phyloP scores from a whole-genome alignment of 2,888 invertebrate genomes.

The Drosophila mercatorum region DNA sequence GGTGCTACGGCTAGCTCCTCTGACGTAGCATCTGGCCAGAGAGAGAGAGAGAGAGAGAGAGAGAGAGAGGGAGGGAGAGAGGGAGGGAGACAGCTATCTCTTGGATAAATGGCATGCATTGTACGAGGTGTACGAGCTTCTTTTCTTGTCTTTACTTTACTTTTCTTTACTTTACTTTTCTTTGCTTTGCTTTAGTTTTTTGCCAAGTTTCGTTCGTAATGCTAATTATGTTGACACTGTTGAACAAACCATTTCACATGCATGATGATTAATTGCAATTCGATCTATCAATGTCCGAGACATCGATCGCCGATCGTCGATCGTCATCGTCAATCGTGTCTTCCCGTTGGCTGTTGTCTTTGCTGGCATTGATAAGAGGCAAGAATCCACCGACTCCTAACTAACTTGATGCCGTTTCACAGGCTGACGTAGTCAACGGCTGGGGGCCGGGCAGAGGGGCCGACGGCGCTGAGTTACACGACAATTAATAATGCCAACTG shows the following conservation, averaged over 20 bases:
- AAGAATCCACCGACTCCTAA: slow-evolving; percentile 25
- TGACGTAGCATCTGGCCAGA: slow-evolving; percentile 26
- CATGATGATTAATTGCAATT: slow-evolving; percentile 73
- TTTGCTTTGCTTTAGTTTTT: background rate
- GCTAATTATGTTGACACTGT: slow-evolving; percentile 70
- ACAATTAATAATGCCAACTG: slow-evolving; percentile 60
- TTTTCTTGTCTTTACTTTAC: background rate
- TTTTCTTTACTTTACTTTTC: background rate
- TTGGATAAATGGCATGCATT: slow-evolving; percentile 28
- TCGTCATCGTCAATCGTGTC: slow-evolving; percentile 12
- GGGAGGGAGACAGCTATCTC: background rate
- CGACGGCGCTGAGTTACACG: slow-evolving; percentile 40
- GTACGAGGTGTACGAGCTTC: background rate
- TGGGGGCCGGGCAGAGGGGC: background rate
- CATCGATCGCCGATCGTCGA: slow-evolving; percentile 1
- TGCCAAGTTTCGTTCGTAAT: slow-evolving; percentile 36
- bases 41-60: background rate
- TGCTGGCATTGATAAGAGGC: slow-evolving; percentile 33
- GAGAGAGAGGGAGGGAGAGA: background rate
- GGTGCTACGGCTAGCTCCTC: slow-evolving; percentile 16
- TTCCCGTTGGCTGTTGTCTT: slow-evolving; percentile 20
- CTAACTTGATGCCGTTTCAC: slow-evolving; percentile 42
- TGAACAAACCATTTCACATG: slow-evolving; percentile 48
- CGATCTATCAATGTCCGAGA: slow-evolving; percentile 62
- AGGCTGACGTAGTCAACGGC: slow-evolving; percentile 19